Base-by-base conservation (phyloP, 1,140 invertebrate species). In the Drosophila lowei region DNA sequence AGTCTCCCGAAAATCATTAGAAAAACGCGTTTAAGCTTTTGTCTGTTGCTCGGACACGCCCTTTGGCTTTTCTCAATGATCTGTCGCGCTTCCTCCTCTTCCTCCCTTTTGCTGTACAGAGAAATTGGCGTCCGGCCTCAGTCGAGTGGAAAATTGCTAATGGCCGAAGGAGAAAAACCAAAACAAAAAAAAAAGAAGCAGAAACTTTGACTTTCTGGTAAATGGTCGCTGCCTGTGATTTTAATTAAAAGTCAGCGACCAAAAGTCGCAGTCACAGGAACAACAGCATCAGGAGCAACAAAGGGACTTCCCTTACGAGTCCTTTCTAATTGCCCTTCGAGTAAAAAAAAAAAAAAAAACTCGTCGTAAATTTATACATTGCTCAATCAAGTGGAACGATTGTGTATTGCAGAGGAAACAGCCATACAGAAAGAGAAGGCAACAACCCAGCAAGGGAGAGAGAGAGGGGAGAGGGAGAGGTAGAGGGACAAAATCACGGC, bases 71-170 rank as follows among this genome's bases (percentile, higher is more conserved):
- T 73, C 18, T 41, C 50, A 41, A 72, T 60, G 70, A 64, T 73
- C 70, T 73, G 38, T 42, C 3, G 18, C 11, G 18, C 2, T 21
- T 13, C 47, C 50, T 64, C 59, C 49, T 25, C 49, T 18, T 18
- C 18, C 18, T 18, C 52, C 8, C 11, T 44, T 73, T 73, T 28
- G 42, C 23, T 57, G 60, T 52, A 50, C 44, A 25, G 21, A 47
- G 16, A 47, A 60, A 71, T 81, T 72, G 77, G 58, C 79, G 83
- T 66, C 56, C 61, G 38, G 62, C 58, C 61, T 65, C 55, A 83
- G 63, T 83, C 59, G 77, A 83, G 74, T 88, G 83, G 68, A 79
- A 88, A 86, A 86, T 86, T 86, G 83, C 78, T 83, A 79, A 83
- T 88, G 83, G 83, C 67, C 62, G 50, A 54, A 62, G 18, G 18